Conservation (phyloP, 2,888 invertebrate species). For the Platerodrilus igneus region DNA sequence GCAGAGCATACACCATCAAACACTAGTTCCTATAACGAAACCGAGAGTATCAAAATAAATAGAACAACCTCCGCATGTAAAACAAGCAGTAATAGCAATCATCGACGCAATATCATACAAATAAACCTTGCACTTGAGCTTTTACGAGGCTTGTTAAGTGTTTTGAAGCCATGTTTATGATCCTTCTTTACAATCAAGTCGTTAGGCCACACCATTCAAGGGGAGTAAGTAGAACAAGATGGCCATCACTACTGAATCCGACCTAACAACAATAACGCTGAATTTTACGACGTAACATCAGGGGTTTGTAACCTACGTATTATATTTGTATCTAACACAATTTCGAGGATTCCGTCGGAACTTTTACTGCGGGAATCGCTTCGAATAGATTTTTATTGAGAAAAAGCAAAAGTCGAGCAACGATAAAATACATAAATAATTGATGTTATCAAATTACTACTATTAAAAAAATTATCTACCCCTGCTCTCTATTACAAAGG, state of each 20-base stretch:
- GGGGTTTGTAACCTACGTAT: no score
- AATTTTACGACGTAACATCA: constrained; percentile 24
- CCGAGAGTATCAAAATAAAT: no score
- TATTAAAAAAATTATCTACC: constrained; percentile 40
- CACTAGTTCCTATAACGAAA: no score
- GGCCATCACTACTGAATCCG: constrained; percentile 34
- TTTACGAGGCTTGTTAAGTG: constrained; percentile 25
- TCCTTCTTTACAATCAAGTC: constrained; percentile 34
- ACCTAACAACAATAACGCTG: no score
- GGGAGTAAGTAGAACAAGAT: constrained; percentile 34
- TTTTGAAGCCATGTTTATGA: constrained; percentile 27
- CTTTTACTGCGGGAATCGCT: background rate
- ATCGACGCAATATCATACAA: constrained; percentile 11
- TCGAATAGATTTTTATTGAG: no score
- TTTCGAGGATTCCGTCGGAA: background rate
- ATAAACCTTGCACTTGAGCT: constrained; percentile 23
- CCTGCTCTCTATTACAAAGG: no score
- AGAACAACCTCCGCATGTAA: no score
- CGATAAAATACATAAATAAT: no score
- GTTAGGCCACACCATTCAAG: constrained; percentile 27
- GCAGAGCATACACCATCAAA: no score
- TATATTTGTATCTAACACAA: background rate
- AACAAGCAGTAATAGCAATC: no score
- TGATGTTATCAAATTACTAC: constrained; percentile 22
- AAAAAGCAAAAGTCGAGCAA: no score